Conservation (phyloP, 1,140 invertebrate species). For the Odontomachus brunneus region DNA sequence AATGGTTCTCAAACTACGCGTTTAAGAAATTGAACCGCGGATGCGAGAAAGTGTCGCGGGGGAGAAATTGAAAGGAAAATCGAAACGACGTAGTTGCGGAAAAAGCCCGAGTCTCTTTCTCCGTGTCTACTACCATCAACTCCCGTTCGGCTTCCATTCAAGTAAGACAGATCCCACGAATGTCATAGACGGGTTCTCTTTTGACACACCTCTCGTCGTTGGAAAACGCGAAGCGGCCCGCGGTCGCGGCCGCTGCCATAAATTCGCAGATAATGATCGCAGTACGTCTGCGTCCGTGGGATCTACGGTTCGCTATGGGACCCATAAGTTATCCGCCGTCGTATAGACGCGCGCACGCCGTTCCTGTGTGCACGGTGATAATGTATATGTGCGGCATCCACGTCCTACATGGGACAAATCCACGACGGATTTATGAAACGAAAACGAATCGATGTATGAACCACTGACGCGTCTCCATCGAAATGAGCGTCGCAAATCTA, state of each 20-base stretch:
- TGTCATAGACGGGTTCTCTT: constrained; percentile 59
- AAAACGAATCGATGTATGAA: constrained; percentile 61
- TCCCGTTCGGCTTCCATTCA: not conserved
- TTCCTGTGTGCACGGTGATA: constrained; percentile 54
- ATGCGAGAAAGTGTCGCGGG: not conserved
- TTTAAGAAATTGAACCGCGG: not conserved
- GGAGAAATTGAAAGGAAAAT: constrained; percentile 5
- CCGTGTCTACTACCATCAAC: not conserved
- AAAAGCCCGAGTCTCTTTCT: not conserved
- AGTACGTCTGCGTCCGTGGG: constrained; percentile 83
- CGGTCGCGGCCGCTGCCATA: constrained; percentile 73
- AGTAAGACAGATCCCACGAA: constrained; percentile 44
- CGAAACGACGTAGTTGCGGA: not conserved
- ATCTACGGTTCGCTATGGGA: constrained; percentile 83
- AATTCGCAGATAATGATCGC: constrained; percentile 84
- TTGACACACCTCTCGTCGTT: constrained; percentile 63
- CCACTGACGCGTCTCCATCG: constrained; percentile 42
- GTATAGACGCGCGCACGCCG: constrained; percentile 73
- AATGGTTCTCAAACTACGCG: not conserved
- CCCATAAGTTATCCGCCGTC: constrained; percentile 81
- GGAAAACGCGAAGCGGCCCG: constrained; percentile 52
- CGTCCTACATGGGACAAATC: constrained; percentile 61
- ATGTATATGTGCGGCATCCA: constrained; percentile 65
- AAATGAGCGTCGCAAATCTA: constrained; percentile 28
- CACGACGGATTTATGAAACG: constrained; percentile 71